A percentile compares a stretch with the other conserved stretches of the same genome.
Conservation (phyloP, 2,888 invertebrate species). For the Drosophila bunnanda region DNA sequence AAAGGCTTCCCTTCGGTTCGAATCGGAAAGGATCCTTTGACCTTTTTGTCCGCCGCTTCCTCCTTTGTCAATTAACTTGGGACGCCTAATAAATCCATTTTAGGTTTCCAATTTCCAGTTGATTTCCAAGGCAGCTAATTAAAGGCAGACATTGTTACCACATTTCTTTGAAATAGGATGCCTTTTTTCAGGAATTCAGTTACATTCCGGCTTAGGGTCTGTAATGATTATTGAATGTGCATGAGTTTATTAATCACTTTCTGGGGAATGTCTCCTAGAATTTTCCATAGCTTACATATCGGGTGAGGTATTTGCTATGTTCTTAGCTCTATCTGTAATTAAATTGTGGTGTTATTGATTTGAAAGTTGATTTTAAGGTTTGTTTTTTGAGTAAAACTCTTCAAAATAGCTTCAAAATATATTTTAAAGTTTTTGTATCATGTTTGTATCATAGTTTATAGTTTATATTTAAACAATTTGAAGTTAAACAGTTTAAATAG, state of each 20-base stretch:
- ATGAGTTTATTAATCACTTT: not conserved
- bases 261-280: not conserved
- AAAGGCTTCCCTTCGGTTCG: constrained; percentile 21
- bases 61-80: constrained; percentile 7
- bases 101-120: constrained; percentile 50
- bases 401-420: too few relatives aligned
- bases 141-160: constrained; percentile 8
- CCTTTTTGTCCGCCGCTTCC: constrained; percentile 12
- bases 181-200: not conserved
- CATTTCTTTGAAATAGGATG: constrained; percentile 1
- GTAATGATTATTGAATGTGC: not conserved
- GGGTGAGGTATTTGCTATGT: not conserved
- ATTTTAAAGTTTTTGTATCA: too few relatives aligned
- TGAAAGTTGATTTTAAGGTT: not conserved
- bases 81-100: constrained; percentile 64
- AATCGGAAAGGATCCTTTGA: constrained; percentile 14
- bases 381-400: not conserved
- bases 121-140: constrained; percentile 18
- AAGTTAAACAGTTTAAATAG: not conserved
- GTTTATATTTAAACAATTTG: not conserved
- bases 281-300: not conserved
- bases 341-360: not conserved
- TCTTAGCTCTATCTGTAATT: not conserved
- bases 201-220: constrained; percentile 2
- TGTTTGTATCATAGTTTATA: not conserved